Percentiles rank a stretch among this genome's conserved stretches.
Evolutionary conservation across 2,113 vertebrate species (phyloP).

Genomic region (Pipra filicauda): DNA sequence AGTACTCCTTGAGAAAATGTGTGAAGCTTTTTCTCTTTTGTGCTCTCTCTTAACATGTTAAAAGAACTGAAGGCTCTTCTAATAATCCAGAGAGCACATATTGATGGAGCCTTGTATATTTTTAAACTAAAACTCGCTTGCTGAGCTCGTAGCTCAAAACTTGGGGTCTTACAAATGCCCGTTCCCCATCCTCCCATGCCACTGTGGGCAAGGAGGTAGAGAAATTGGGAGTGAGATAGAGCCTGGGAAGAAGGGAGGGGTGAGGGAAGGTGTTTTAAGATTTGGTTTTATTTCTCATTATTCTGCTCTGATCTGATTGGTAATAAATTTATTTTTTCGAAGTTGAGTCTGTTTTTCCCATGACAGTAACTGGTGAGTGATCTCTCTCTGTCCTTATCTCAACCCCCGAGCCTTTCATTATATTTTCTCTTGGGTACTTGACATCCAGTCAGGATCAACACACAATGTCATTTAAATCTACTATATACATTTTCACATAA

Average conservation of each 20-base stretch:
- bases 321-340: neutral
- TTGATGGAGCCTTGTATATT: neutral
- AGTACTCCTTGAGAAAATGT: neutral
- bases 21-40: neutral
- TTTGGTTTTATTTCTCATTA: neutral
- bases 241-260: neutral
- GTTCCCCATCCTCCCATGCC: neutral
- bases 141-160: neutral
- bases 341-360: neutral
- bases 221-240: neutral
- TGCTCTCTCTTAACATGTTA: neutral
- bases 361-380: neutral
- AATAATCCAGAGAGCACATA: neutral
- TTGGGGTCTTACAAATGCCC: neutral
- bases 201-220: neutral
- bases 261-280: neutral
- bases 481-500: neutral
- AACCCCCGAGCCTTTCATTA: neutral
- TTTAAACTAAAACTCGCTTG: neutral
- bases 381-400: neutral
- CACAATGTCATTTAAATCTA: neutral
- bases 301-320: neutral
- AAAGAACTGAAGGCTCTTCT: neutral
- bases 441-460: neutral
- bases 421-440: neutral